Evolutionary conservation across 2,888 invertebrate species (phyloP).

Genomic region (Chrysomela aeneicollis): DNA sequence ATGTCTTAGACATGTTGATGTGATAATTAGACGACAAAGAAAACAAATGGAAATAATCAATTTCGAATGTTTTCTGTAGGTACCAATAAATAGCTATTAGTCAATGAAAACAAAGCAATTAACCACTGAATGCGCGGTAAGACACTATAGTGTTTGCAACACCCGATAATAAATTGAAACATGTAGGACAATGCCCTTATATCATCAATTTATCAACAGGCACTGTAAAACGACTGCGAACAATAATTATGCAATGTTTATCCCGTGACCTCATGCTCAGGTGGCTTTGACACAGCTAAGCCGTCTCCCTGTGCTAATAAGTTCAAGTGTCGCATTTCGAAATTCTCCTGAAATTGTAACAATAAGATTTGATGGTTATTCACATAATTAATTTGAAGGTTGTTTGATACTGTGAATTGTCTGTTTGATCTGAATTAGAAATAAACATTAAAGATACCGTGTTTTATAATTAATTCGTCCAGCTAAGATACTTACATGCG

Average conservation of each 20-base stretch:
- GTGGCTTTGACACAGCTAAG: slow-evolving; percentile 12
- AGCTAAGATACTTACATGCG: no score
- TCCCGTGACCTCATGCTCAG: not conserved
- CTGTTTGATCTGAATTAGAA: not conserved
- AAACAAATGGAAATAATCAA: not conserved
- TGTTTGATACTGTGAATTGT: not conserved
- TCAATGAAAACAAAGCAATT: slow-evolving; percentile 19
- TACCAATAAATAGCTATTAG: slow-evolving; percentile 12
- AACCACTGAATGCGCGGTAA: not conserved
- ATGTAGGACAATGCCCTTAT: slow-evolving; percentile 23
- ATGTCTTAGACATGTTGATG: not conserved
- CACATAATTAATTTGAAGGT: not conserved
- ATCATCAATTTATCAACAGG: slow-evolving; percentile 15
- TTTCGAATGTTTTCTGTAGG: slow-evolving; percentile 5
- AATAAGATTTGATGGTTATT: not conserved
- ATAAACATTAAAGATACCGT: no score
- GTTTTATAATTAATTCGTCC: no score
- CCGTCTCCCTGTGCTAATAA: not conserved
- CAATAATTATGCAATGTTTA: not conserved
- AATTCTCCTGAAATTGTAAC: slow-evolving; percentile 1
- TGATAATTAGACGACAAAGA: not conserved
- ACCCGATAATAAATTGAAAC: slow-evolving; percentile 13
- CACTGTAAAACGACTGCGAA: not conserved
- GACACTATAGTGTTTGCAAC: slow-evolving; percentile 14
- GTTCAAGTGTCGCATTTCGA: slow-evolving; percentile 9